phyloP scores from a whole-genome alignment of 1,140 invertebrate species.

The Drosophila sturtevanti region DNA sequence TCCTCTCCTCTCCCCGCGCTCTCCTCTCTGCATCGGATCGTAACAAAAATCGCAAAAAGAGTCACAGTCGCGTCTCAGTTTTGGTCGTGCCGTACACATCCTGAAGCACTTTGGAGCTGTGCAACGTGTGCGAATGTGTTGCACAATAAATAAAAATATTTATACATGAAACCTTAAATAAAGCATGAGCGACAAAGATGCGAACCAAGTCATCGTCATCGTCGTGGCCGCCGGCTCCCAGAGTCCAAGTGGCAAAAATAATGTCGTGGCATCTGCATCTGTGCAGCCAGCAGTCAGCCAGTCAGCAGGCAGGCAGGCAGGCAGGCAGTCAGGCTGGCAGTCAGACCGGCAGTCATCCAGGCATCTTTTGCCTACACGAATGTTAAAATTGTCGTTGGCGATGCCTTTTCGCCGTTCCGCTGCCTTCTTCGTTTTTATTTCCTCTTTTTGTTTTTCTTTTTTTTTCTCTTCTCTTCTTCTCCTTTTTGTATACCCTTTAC shows the following conservation, averaged over 20 bases:
- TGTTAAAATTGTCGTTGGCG: slow-evolving; percentile 49
- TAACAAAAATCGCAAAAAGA: neutral
- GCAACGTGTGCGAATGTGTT: slow-evolving; percentile 80
- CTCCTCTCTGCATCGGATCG: neutral
- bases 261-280: slow-evolving; percentile 80
- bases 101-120: slow-evolving; percentile 31
- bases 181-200: slow-evolving; percentile 81
- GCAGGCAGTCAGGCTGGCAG: slow-evolving; percentile 43
- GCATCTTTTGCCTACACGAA: slow-evolving; percentile 72
- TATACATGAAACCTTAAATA: slow-evolving; percentile 81
- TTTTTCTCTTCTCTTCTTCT: neutral
- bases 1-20: neutral
- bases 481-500: neutral
- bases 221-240: slow-evolving; percentile 49
- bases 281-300: slow-evolving; percentile 40
- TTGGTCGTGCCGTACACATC: slow-evolving; percentile 66
- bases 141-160: slow-evolving; percentile 82
- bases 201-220: slow-evolving; percentile 61
- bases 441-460: neutral
- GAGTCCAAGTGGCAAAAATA: slow-evolving; percentile 79
- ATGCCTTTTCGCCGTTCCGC: slow-evolving; percentile 12
- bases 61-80: slow-evolving; percentile 35
- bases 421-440: neutral
- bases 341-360: slow-evolving; percentile 34
- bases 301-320: slow-evolving; percentile 8